Conservation (phyloP, 1,140 invertebrate species). For the Palaemon carinicauda region DNA sequence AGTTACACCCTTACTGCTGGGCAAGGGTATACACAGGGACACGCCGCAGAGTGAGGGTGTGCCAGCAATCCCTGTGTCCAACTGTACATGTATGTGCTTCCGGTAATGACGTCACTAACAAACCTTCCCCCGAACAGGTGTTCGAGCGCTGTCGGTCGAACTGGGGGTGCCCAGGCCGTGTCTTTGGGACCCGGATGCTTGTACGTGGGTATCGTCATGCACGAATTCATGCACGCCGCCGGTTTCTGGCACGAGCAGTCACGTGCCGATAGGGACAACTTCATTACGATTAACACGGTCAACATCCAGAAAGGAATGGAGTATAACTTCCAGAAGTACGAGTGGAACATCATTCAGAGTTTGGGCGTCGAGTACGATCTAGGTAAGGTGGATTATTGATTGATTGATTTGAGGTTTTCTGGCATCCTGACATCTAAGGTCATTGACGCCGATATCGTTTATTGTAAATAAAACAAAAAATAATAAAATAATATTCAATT, state of each 20-base stretch:
- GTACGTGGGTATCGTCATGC: slow-evolving; percentile 68
- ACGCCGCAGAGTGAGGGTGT: too few species aligned
- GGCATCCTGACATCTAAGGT: too few species aligned
- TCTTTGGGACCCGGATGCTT: slow-evolving; percentile 76
- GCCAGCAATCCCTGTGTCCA: too few species aligned
- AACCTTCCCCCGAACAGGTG: slow-evolving; percentile 64
- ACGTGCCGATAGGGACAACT: slow-evolving; percentile 61
- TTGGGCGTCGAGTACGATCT: slow-evolving; percentile 65
- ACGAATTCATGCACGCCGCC: slow-evolving; percentile 45
- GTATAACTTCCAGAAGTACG: slow-evolving; percentile 52
- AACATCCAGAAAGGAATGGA: slow-evolving; percentile 51
- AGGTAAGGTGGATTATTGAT: slow-evolving; percentile 51
- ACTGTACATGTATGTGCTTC: too few species aligned
- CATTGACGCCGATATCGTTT: too few species aligned
- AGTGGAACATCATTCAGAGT: slow-evolving; percentile 63
- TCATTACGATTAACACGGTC: slow-evolving; percentile 48
- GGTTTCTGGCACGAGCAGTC: slow-evolving; percentile 60
- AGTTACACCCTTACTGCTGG: too few species aligned
- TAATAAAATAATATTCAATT: too few species aligned
- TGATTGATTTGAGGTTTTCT: too few species aligned
- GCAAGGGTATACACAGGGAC: too few species aligned
- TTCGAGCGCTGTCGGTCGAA: slow-evolving; percentile 69
- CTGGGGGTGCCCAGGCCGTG: slow-evolving; percentile 66
- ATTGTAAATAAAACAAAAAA: too few species aligned
- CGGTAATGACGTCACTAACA: too few species aligned